These are phyloP conservation scores for Brachionichthys hirsutus DNA, from an alignment of 2,113 vertebrate genomes.

Conservation along the genomic window DNA sequence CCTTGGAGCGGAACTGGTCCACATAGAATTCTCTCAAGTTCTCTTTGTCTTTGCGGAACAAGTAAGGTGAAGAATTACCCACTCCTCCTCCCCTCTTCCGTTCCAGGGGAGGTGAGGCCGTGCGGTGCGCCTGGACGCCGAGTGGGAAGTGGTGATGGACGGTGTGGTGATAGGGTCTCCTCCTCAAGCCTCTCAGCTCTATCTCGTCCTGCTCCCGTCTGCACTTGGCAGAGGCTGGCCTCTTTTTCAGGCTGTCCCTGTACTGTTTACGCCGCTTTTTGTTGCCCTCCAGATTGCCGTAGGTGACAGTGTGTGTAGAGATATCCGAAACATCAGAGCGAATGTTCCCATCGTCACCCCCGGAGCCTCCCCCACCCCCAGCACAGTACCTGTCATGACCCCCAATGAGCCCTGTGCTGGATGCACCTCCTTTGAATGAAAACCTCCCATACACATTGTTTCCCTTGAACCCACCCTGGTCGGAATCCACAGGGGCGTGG, in stretches of 20 bases:
- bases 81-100: slow-evolving; percentile 75
- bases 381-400: slow-evolving; percentile 84
- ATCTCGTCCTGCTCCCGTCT: slow-evolving; percentile 95
- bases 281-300: slow-evolving; percentile 96
- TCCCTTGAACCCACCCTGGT: slow-evolving; percentile 84
- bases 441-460: slow-evolving; percentile 93
- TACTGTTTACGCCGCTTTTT: slow-evolving; percentile 93
- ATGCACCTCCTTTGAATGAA: slow-evolving; percentile 91
- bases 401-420: slow-evolving; percentile 80
- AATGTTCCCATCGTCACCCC: slow-evolving; percentile 89
- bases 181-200: slow-evolving; percentile 88
- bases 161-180: slow-evolving; percentile 88
- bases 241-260: slow-evolving; percentile 98
- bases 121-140: slow-evolving; percentile 73
- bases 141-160: slow-evolving; percentile 91
- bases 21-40: slow-evolving; percentile 95
- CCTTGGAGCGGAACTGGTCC: slow-evolving; percentile 94
- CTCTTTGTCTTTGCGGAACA: slow-evolving; percentile 91
- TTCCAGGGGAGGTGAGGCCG: slow-evolving; percentile 79
- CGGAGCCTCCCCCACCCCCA: slow-evolving; percentile 77
- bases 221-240: slow-evolving; percentile 95
- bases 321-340: slow-evolving; percentile 97
- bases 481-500: slow-evolving; percentile 73
- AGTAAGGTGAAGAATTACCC: slow-evolving; percentile 77
- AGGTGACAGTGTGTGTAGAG: slow-evolving; percentile 97